phyloP scores from a whole-genome alignment of 2,113 vertebrate genomes.

The Oriolus oriolus region DNA sequence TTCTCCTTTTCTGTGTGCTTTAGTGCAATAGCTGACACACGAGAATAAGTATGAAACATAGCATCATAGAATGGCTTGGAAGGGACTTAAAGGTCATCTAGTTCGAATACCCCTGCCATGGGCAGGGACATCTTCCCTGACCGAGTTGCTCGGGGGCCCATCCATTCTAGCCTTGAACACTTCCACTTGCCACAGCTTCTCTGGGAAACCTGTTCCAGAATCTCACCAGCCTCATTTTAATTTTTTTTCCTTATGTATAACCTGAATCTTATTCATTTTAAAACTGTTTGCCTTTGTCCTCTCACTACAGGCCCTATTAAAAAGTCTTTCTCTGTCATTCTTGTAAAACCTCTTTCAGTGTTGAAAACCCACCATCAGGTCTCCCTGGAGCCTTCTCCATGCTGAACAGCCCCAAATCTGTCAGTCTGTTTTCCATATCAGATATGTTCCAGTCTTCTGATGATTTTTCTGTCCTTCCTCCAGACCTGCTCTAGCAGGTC shows the following conservation, averaged over 20 bases:
- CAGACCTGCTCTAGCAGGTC: not conserved
- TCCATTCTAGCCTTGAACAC: not conserved
- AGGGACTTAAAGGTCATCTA: not conserved
- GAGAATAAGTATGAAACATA: not conserved
- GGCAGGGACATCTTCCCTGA: not conserved
- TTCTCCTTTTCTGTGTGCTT: not conserved
- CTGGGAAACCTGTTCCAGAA: not conserved
- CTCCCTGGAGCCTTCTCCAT: not conserved
- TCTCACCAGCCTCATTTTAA: accelerated
- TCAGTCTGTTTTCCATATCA: not conserved
- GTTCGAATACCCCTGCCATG: not conserved
- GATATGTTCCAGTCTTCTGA: not conserved
- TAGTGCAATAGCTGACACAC: not conserved
- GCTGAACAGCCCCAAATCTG: not conserved
- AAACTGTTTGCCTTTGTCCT: not conserved
- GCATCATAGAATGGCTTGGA: not conserved
- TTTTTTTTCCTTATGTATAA: not conserved
- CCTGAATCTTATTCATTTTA: not conserved
- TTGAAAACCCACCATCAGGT: not conserved
- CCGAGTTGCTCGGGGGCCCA: not conserved
- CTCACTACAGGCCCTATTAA: not conserved
- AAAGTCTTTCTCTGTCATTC: not conserved
- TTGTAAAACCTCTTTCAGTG: not conserved
- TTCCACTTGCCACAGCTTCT: not conserved
- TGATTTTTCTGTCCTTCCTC: not conserved